Base-by-base conservation (phyloP, 2,888 invertebrate species). In the Megaustenia siamemsis region DNA sequence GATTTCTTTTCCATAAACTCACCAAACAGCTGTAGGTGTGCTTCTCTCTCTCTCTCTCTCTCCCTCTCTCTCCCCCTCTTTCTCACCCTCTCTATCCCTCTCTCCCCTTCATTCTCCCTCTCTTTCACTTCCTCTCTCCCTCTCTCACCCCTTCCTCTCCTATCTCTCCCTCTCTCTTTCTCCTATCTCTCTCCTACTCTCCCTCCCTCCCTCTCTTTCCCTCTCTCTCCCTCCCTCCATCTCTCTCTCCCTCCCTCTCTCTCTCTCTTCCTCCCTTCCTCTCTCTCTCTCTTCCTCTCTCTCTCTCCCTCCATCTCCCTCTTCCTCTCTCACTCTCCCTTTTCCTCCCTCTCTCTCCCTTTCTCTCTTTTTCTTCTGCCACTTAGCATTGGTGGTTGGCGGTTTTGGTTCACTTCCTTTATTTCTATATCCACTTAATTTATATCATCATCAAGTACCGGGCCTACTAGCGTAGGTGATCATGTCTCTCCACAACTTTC, bases 81-180 rank as follows among this genome's bases (percentile, higher is more conserved):
- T 28, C 18, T 69, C 69, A 5, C 5, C 28, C 38, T 45, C 76
- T 78, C 49, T 77, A 12, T 8, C 35, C 28, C 77, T 77, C 3
- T 6, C 32, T 53, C 32, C n/a, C n/a, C 0, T n/a, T 53, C 76
- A 28, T 18, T 45, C 76, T 76, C 76, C 32, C 76, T 76, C 45
- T 21, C 53, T 45, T 49, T 76, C 45, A 24, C 24, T 49, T 15
- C 6, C 6, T 49, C 49, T 49, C 49, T 49, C 15, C 49, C 15
- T 10, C 49, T 49, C 15, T 6, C 10, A 10, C 49, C 6, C 6
- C 15, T 15, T 49, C 49, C 15, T 49, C 49, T 49, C 15, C 15
- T 15, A 10, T 49, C 49, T 15, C 49, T 15, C 15, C 10, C 10
- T 6, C 15, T 49, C 15, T 15, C 10, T 15, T 49, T 6, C 15